phyloP scores from a whole-genome alignment of 2,888 invertebrate genomes.

The Aleiodes leptofemur region DNA sequence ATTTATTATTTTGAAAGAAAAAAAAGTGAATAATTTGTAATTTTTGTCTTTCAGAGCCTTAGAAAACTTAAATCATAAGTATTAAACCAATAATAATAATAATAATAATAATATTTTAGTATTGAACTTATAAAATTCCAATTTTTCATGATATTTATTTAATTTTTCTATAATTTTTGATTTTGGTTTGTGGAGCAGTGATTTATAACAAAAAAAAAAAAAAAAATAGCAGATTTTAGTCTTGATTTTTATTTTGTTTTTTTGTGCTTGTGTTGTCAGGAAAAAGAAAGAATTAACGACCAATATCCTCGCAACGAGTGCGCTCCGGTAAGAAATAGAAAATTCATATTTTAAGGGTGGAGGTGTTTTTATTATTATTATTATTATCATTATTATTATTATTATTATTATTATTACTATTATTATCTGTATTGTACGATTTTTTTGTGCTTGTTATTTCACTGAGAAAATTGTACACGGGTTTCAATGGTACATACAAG shows the following conservation, averaged over 20 bases:
- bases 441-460: constrained; percentile 12
- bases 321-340: constrained; percentile 71
- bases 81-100: too few relatives aligned
- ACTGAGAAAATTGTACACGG: constrained; percentile 8
- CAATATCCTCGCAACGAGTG: constrained; percentile 70
- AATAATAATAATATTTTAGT: too few relatives aligned
- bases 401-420: neutral
- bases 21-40: too few relatives aligned
- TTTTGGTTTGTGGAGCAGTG: constrained; percentile 1
- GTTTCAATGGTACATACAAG: neutral
- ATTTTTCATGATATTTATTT: too few relatives aligned
- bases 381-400: too few relatives aligned
- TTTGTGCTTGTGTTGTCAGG: constrained; percentile 72
- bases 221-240: constrained; percentile 18
- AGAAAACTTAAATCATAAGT: too few relatives aligned
- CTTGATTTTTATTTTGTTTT: constrained; percentile 34
- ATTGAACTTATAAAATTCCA: too few relatives aligned
- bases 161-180: too few relatives aligned
- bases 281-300: constrained; percentile 74
- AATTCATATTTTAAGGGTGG: constrained; percentile 60
- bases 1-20: too few relatives aligned
- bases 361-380: constrained; percentile 54
- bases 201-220: too few relatives aligned
- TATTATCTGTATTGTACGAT: neutral
- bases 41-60: too few relatives aligned